Conservation (phyloP, 2,888 invertebrate genomes). For the Muscina levida region DNA sequence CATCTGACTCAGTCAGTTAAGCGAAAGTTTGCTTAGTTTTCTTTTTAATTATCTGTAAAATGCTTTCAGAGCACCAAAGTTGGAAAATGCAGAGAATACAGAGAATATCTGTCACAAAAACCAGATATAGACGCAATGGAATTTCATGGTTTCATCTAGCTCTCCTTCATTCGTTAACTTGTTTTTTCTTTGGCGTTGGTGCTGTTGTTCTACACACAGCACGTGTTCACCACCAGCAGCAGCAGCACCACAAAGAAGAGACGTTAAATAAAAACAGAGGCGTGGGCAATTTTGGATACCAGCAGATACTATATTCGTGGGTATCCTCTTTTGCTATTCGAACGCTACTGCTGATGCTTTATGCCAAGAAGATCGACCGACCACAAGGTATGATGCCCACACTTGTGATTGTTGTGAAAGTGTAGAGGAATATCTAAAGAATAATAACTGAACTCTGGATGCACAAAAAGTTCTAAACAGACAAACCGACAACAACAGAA, state of each 20-base stretch:
- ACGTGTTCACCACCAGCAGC: constrained; percentile 24
- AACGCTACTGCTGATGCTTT: background rate
- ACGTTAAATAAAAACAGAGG: background rate
- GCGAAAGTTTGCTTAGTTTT: constrained; percentile 54
- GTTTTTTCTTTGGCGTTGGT: background rate
- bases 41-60: constrained; percentile 73
- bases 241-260: background rate
- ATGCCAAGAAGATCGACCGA: background rate
- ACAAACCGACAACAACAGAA: background rate
- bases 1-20: constrained; percentile 26
- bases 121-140: background rate
- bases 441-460: background rate
- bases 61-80: constrained; percentile 36
- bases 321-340: too few relatives aligned
- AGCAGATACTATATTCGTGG: too few relatives aligned
- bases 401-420: background rate
- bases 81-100: background rate
- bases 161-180: too few relatives aligned
- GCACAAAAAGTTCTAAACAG: background rate
- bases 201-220: background rate
- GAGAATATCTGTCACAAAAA: constrained; percentile 12
- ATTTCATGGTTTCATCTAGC: background rate
- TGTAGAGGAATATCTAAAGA: background rate
- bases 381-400: background rate
- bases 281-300: background rate